Conservation (phyloP, 2,113 vertebrate species). For the Rhinopithecus roxellana region DNA sequence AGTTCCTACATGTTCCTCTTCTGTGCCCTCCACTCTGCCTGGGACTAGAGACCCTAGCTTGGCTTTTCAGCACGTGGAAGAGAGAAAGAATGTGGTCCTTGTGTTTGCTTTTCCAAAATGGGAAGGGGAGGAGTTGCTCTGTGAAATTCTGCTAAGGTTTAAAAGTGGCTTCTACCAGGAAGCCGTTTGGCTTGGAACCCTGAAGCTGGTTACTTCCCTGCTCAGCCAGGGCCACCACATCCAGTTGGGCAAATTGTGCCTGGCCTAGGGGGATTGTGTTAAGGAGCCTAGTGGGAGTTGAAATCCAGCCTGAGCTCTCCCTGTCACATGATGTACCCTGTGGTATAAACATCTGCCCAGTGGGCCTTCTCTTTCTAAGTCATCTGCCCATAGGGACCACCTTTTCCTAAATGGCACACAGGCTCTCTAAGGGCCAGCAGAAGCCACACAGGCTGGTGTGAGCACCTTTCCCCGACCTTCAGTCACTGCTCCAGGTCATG, state of each 20-base stretch:
- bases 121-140: background rate
- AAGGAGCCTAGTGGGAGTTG: background rate
- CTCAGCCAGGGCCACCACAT: background rate
- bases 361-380: background rate
- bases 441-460: background rate
- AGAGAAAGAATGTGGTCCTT: background rate
- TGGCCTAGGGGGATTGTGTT: background rate
- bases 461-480: background rate
- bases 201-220: background rate
- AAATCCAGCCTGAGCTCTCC: background rate
- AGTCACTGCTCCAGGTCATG: background rate
- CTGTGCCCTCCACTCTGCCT: background rate
- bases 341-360: background rate
- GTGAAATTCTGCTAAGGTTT: background rate
- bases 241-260: background rate
- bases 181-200: background rate
- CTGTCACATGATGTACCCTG: rapidly evolving
- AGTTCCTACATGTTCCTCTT: background rate
- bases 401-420: background rate
- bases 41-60: background rate
- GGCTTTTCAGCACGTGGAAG: background rate
- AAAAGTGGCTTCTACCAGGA: background rate
- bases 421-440: background rate
- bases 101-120: background rate
- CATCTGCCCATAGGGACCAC: background rate